Evolutionary conservation across 2,888 invertebrate genomes (phyloP), one percentile per base, ranked within the genome.

Genomic region (Cheilosia scutellata): DNA sequence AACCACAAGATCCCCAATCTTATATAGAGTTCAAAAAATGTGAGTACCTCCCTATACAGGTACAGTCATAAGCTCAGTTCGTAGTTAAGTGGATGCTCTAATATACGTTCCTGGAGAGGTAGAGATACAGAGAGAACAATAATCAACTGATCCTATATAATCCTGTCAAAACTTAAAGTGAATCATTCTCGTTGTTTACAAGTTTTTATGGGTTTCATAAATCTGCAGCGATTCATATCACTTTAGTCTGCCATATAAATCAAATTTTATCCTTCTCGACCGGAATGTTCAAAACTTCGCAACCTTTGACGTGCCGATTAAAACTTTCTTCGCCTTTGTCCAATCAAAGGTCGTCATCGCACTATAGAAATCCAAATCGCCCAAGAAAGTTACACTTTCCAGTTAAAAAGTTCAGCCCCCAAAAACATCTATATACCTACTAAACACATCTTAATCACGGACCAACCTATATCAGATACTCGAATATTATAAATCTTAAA

Each of bases 401-500:
- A 31, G 25, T 72, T 33, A 16, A 55, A 77, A 68, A 62, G 20
- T 58, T 70, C 47, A n/a, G n/a, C 6, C 4, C 44, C 44, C 4
- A 2, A 20, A 60, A 42, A 47, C 44, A 62, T 44, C 7, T 7
- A 6, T n/a, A n/a, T 2, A 47, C 44, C 55, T 57, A 58, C 53
- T 53, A 66, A 82, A 72, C 71, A 58, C 72, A 86, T 86, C 82
- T 77, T 86, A 82, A 86, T 82, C 76, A 86, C 74, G 71, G 71
- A 31, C n/a, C 25, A 51, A 60, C 72, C 86, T 71, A 76, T 71
- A 65, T 71, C 68, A 66, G 79, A 75, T 62, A 63, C 80, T 77
- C 62, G 66, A 76, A 72, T 68, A 77, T 68, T 86, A 82, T 77
- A 86, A 86, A 82, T 86, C 86, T 82, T 29, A 72, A 86, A 82